A percentile compares a stretch with the other conserved stretches of the same genome.
These are phyloP conservation scores for Tor tambroides DNA, from an alignment of 2,113 vertebrate genomes.

Conservation along the genomic window DNA sequence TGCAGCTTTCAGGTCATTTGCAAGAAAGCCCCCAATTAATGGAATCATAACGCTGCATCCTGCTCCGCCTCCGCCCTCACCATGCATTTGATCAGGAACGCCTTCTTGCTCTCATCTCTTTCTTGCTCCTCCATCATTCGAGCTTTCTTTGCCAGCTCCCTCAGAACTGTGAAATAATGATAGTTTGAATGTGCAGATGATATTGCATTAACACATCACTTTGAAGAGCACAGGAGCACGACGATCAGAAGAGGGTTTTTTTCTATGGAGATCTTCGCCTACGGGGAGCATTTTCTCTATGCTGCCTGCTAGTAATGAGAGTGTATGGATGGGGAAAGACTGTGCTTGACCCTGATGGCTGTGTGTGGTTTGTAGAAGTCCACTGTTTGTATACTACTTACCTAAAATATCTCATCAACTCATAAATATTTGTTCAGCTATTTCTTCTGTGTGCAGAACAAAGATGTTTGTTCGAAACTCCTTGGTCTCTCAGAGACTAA, in stretches of 20 bases:
- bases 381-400: neutral
- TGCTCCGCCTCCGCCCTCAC: conserved; percentile 17
- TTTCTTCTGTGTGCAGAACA: neutral
- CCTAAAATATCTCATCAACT: neutral
- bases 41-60: conserved; percentile 56
- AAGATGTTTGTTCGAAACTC: neutral
- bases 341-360: neutral
- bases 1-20: conserved; percentile 65
- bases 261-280: conserved; percentile 7
- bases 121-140: conserved; percentile 4
- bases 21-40: conserved; percentile 65
- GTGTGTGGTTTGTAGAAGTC: neutral
- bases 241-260: conserved; percentile 34
- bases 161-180: conserved; percentile 55
- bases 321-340: neutral
- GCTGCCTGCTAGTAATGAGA: conserved; percentile 11
- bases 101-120: conserved; percentile 10
- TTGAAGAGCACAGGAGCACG: conserved; percentile 42
- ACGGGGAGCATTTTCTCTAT: conserved; percentile 32
- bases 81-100: conserved; percentile 54
- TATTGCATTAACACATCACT: conserved; percentile 37
- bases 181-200: conserved; percentile 38
- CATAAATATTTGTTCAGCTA: neutral
- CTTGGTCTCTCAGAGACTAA: neutral
- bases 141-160: conserved; percentile 12